Base-by-base conservation (phyloP, 2,888 invertebrate species). In the Eledone cirrhosa region DNA sequence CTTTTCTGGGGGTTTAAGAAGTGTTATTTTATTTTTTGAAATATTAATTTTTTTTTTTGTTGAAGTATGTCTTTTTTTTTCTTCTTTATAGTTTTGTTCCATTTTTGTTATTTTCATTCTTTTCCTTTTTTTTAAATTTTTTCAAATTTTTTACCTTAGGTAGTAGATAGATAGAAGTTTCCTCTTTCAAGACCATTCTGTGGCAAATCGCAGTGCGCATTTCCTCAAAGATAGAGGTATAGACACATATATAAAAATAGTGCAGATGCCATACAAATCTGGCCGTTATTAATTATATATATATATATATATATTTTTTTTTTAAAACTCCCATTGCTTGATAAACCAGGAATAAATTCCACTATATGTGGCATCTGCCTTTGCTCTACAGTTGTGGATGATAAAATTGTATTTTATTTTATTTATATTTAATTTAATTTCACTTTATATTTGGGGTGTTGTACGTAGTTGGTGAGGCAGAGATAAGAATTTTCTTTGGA, bases 201-300 rank as follows among this genome's bases (percentile, higher is more conserved):
- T 76, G 76, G 76, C 76, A 76, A 41, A 76, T 76, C 76, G 76
- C 48, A 76, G 76, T 76, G 76, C 76, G 8, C 76, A 48, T 47
- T 47, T 29, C 76, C 48, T 47, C 76, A 29, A 76, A 24, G 76
- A 27, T 47, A 47, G 76, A 48, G 47, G 47, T 76, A 76, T 76
- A 76, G 76, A 76, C 76, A 76, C 76, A 76, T 76, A 76, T 76
- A 76, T 47, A 76, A 76, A 76, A 47, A 76, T 31, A 41, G 76
- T 47, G 72, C 31, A 76, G 76, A 48, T 48, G 76, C 48, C 29
- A 31, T 27, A 76, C 76, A 76, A 76, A 76, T 14, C n/a, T 63
- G 63, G 63, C 63, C 27, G 14, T 63, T 24, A 41, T 41, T 41
- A 41, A 41, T 41, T 41, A 41, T n/a, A n/a, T n/a, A n/a, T n/a